Base-by-base conservation (phyloP, 2,113 vertebrate species). In the Elgaria multicarinata region DNA sequence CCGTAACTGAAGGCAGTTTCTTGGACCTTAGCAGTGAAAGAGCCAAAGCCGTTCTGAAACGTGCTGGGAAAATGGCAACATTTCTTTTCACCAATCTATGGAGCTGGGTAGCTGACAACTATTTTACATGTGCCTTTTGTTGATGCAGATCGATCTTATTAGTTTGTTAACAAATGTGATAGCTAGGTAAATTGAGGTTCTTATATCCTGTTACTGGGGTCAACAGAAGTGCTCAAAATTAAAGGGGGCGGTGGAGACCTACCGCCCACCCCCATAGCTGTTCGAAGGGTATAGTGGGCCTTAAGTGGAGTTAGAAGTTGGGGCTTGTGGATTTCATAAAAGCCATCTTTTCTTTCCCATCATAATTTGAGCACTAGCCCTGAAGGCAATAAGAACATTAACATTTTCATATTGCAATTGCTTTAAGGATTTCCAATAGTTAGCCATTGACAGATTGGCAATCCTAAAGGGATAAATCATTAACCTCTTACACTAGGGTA, bases 11-110 rank as follows among this genome's bases (percentile, higher is more conserved):
- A 90, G 3, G 24, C 13, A 69, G 2, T 24, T 58, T 89, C 1
- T 55, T 36, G 90, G 82, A 16, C 72, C 86, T 78, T 78, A 90
- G 5, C 93, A 95, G 85, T 71, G 67, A 85, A 39, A 71, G 20
- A 36, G 10, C 24, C 88, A 85, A 64, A 18, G 62, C 72, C n/a
- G 7, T n/a, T 85, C 91, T 83, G n/a, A 93, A 33, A 58, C 0
- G 13, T 81, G 72, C 85, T 88, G 62, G 85, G 85, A 74, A 82
- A 66, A 88, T 0, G 74, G 71, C 75, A 88, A 88, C 39, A 22
- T 62, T 62, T n/a, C 3, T 72, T 81, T 75, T 0, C 42, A 87
- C 83, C 46, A 92, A 90, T 69, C 79, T 79, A 78, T 6, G 33
- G 75, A 89, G 78, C 58, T 91, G 76, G 28, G 64, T 76, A 81